Conservation (phyloP, 2,797 vertebrate genomes). For the Gobionotothen gibberifrons region DNA sequence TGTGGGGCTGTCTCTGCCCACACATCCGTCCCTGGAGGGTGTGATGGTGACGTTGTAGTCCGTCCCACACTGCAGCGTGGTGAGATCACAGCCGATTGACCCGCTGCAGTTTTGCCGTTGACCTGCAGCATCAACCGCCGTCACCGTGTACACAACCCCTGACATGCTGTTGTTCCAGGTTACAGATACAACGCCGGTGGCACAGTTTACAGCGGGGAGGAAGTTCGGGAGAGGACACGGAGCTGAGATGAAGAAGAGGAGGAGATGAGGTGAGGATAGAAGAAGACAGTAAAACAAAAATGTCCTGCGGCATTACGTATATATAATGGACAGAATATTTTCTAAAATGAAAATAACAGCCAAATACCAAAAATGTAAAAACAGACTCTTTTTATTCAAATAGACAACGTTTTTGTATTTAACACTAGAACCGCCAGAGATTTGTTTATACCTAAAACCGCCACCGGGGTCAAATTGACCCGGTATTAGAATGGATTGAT, state of each 20-base stretch:
- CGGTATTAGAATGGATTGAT: too few species aligned
- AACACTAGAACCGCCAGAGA: too few species aligned
- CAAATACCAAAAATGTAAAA: background rate
- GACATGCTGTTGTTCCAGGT: conserved; percentile 69
- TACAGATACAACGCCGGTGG: conserved; percentile 62
- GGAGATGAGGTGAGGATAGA: background rate
- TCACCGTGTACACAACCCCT: conserved; percentile 69
- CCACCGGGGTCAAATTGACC: too few species aligned
- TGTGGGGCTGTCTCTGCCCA: conserved; percentile 69
- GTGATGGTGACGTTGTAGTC: conserved; percentile 80
- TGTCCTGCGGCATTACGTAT: background rate
- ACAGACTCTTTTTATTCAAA: background rate
- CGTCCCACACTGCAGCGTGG: conserved; percentile 74
- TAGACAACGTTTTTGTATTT: background rate
- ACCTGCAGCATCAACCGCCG: conserved; percentile 39
- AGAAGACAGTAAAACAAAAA: background rate
- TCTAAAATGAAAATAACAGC: background rate
- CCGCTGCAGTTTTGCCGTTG: conserved; percentile 67
- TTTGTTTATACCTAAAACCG: too few species aligned
- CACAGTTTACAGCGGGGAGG: conserved; percentile 66
- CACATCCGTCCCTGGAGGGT: conserved; percentile 71
- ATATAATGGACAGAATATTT: background rate
- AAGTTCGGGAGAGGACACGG: conserved; percentile 77
- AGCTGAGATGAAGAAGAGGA: conserved; percentile 63
- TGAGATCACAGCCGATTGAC: conserved; percentile 68